phyloP scores from a whole-genome alignment of 2,888 invertebrate species.

The Drosophila mimetica region DNA sequence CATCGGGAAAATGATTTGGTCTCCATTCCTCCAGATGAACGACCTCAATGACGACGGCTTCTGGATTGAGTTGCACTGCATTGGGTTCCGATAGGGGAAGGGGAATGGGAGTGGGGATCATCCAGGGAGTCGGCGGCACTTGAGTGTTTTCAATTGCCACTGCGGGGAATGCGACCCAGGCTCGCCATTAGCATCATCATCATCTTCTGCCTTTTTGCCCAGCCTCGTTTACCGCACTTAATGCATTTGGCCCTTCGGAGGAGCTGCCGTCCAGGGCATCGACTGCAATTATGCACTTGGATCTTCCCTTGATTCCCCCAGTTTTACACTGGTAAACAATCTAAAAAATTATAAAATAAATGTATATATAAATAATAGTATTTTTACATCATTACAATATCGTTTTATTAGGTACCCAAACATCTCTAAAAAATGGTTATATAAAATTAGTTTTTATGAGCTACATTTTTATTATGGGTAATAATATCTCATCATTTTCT shows the following conservation, averaged over 20 bases:
- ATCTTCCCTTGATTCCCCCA: conserved; percentile 19
- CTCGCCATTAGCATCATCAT: conserved; percentile 46
- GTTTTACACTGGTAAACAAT: neutral
- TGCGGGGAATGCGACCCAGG: conserved; percentile 47
- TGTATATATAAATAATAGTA: too few relatives aligned
- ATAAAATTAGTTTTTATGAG: too few relatives aligned
- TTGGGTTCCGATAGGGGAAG: conserved; percentile 48
- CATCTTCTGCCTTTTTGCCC: conserved; percentile 6
- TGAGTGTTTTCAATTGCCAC: conserved; percentile 74
- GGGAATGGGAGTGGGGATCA: conserved; percentile 57
- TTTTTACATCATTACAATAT: too few relatives aligned
- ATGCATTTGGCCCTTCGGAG: conserved; percentile 56
- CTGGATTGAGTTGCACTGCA: conserved; percentile 55
- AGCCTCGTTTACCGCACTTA: conserved; percentile 61
- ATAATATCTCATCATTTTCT: too few relatives aligned
- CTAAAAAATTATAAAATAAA: too few relatives aligned
- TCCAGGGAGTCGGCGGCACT: conserved; percentile 56
- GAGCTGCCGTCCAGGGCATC: conserved; percentile 42
- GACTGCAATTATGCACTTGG: conserved; percentile 65
- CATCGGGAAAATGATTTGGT: conserved; percentile 21
- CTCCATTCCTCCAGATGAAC: conserved; percentile 65
- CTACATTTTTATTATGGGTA: too few relatives aligned
- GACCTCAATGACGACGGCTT: conserved; percentile 59
- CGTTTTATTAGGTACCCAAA: too few relatives aligned
- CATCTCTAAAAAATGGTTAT: too few relatives aligned